Evolutionary conservation across 2,113 vertebrate genomes (phyloP), one percentile per base, ranked within the genome.

Genomic region (Chauna torquata): DNA sequence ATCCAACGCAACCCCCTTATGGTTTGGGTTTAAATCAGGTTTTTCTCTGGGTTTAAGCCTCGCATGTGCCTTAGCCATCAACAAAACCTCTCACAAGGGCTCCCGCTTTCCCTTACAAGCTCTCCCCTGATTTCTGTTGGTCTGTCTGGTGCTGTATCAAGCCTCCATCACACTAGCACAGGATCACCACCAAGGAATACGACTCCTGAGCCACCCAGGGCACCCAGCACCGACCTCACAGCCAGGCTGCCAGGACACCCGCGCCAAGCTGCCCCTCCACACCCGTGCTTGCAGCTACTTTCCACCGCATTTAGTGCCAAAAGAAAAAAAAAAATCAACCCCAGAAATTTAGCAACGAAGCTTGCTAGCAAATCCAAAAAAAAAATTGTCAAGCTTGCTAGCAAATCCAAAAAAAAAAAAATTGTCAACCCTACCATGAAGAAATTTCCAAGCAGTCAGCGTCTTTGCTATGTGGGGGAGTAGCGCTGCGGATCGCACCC

Each of bases 201-300:
- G 12, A 11, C 11, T 25, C 38, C 38, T 42, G 2, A 89, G 55
- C 36, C 59, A 47, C 36, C 38, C 18, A 11, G 4, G 2, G 42
- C 52, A 50, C 38, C 38, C 62, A 65, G 9, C 5, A 1, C 27
- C 8, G 1, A 4, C 50, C 5, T 7, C 1, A 5, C 50, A 40
- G 28, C 68, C 44, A 28, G 55, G 47, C 55, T 64, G 49, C 25
- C 1, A 2, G 54, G 70, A 20, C 38, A 65, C 44, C 57, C 36
- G 15, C 57, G 22, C 10, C 8, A 2, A 40, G 47, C 65, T 34
- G 6, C 45, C n/a, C 23, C 38, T 30, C 47, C 34, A 12, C 3
- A 1, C 32, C 28, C 49, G 57, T 1, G 0, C 32, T 38, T 8
- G 23, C 2, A 8, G 59, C 24, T 70, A 5, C 0, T 32, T 69